phyloP scores from a whole-genome alignment of 1,140 invertebrate species.

The Arctopsyche grandis region DNA sequence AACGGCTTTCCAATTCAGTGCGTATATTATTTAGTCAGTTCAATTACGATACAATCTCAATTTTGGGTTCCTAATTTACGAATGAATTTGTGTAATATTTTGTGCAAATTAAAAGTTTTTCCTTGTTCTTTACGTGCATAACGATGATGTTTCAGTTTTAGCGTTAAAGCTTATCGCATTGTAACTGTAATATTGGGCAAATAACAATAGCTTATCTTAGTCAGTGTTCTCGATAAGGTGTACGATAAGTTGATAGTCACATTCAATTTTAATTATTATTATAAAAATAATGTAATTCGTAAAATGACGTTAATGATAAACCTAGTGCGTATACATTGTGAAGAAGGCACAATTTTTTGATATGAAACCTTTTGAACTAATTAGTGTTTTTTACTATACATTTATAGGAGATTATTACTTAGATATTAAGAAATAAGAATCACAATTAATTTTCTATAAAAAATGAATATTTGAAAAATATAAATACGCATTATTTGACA shows the following conservation, averaged over 20 bases:
- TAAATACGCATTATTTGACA: no score
- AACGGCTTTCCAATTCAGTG: no score
- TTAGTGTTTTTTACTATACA: constrained; percentile 25
- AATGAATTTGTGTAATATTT: no score
- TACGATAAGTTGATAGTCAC: not conserved
- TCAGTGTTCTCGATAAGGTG: not conserved
- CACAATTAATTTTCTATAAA: constrained; percentile 25
- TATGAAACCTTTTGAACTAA: constrained; percentile 19
- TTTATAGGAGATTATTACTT: no score
- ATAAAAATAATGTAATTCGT: not conserved
- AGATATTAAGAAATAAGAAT: not conserved
- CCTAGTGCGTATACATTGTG: not conserved
- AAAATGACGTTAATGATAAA: not conserved
- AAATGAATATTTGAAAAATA: not conserved
- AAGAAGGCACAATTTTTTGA: constrained; percentile 24
- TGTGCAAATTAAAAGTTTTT: no score
- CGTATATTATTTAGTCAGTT: no score
- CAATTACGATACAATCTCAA: no score
- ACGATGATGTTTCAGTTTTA: no score
- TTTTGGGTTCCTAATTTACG: no score
- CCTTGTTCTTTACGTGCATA: no score
- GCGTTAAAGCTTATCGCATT: no score
- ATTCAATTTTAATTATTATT: not conserved
- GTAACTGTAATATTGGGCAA: no score
- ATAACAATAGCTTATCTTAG: not conserved